Evolutionary conservation across 2,113 vertebrate species (phyloP), one percentile per base, ranked within the genome.

Genomic region (Plecturocebus donacophilus): DNA sequence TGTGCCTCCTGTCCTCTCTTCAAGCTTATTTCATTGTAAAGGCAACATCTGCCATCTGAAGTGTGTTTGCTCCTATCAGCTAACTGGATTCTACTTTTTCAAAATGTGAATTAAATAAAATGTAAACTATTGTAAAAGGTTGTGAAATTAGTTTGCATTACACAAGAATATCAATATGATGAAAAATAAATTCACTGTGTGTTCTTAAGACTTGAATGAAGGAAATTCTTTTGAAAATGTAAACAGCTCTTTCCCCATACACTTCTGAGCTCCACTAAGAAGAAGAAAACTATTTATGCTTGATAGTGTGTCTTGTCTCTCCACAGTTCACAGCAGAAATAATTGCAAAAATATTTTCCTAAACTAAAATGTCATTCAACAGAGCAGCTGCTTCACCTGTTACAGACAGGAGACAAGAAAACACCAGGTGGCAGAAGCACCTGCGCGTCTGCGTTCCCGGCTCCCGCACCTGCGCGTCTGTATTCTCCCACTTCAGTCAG

Each of bases 41-140:
- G 64, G 17, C 8, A 16, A 32, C 13, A 4, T 27, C 17, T 13
- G n/a, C n/a, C 45, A 23, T 5, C 0, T 5, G 52, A 9, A 8
- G 8, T 23, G 6, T 5, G 45, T 47, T 30, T 54, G 8, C n/a
- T 40, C 35, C 25, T 13, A 13, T 30, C 14, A 66, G 32, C 38
- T 23, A 30, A 13, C 38, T 75, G 23, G 61, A 73, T 32, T 40
- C 75, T 27, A 25, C 38, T 30, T 75, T 73, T 79, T 6, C 35
- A 30, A 64, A 56, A 75, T 71, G 25, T 8, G 16, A 71, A 68
- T 66, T 32, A 64, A n/a, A 71, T 42, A 47, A 61, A 89, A 84
- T 17, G 20, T 25, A 35, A 82, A 56, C 40, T 40, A 38, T 13
- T 9, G 8, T 32, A 38, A 47, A 73, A 80, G 16, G 20, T 35